Percentiles rank a stretch among this genome's conserved stretches.
phyloP scores from a whole-genome alignment of 2,797 vertebrate genomes.

The Microhierax caerulescens region DNA sequence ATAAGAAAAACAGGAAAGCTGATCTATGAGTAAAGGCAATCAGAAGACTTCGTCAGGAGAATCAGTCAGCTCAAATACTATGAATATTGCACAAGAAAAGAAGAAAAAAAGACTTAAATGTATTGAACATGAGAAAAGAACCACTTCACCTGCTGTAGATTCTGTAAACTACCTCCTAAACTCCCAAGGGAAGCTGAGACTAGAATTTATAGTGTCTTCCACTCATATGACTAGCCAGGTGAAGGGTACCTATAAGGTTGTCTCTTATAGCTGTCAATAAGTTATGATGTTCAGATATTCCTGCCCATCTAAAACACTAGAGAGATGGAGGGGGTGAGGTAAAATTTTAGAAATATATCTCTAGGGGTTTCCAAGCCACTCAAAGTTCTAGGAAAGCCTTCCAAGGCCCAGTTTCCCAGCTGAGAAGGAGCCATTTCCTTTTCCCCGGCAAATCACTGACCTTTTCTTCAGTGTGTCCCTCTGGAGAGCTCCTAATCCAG shows the following conservation, averaged over 20 bases:
- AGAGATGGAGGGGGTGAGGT: rapidly evolving
- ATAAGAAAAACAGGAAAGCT: constrained; percentile 15
- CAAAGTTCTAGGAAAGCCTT: background rate
- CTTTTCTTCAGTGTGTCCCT: background rate
- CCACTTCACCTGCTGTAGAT: background rate
- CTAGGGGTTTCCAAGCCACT: background rate
- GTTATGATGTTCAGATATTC: background rate
- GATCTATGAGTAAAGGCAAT: background rate
- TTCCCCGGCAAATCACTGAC: background rate
- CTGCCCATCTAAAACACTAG: background rate
- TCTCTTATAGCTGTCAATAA: background rate
- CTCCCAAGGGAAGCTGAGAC: background rate
- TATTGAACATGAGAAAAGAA: background rate
- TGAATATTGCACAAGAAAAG: background rate
- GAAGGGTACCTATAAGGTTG: background rate
- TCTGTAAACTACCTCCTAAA: background rate
- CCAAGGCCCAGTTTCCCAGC: background rate
- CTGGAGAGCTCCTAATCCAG: background rate
- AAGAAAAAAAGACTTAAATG: background rate
- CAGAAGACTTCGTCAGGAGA: background rate
- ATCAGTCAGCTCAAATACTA: background rate
- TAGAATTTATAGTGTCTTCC: background rate
- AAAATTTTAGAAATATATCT: background rate
- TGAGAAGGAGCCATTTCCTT: background rate
- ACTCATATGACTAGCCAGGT: background rate